Base-by-base conservation (phyloP, 2,888 invertebrate species). In the Arctia plantaginis region DNA sequence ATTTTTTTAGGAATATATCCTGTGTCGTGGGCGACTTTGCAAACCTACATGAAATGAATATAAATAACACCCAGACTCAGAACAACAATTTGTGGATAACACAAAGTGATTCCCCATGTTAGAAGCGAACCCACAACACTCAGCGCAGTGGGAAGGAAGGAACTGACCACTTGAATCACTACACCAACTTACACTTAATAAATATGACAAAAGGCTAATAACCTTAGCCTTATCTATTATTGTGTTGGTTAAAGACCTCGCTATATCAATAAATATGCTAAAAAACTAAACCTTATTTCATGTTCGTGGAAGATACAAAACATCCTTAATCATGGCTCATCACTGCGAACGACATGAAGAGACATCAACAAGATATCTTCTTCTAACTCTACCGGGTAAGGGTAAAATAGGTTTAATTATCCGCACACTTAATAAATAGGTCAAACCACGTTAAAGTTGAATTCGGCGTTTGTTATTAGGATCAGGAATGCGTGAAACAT, bases 381-480 rank as follows among this genome's bases (percentile, higher is more conserved):
- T 69, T 47, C 69, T 55, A 66, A 72, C 75, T 69, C 41, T 71
- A 41, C 72, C 33, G n/a, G 23, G n/a, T 41, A 72, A 55, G 71
- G 75, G 59, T 75, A 51, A 72, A 65, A 47, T 59, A 69, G 55
- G 44, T 66, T 72, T 69, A 72, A 75, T 75, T 75, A 72, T 75
- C 59, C 59, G 59, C 66, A 33, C 39, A 65, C 67, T 64, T 68
- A 68, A 65, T 66, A 75, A 72, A 69, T 75, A 75, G 75, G 75
- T 75, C 75, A 75, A 35, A 64, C 27, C 20, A 20, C 30, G 73
- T 55, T 68, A 77, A 68, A 75, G 66, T 64, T 18, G 64, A 71
- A 70, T 41, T 70, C 30, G 30, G 30, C 30, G 39, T 23, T 69
- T 15, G 35, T 20, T 70, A 69, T 59, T 18, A 55, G 15, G 33